phyloP scores from a whole-genome alignment of 2,888 invertebrate species.

The Elegia similella region DNA sequence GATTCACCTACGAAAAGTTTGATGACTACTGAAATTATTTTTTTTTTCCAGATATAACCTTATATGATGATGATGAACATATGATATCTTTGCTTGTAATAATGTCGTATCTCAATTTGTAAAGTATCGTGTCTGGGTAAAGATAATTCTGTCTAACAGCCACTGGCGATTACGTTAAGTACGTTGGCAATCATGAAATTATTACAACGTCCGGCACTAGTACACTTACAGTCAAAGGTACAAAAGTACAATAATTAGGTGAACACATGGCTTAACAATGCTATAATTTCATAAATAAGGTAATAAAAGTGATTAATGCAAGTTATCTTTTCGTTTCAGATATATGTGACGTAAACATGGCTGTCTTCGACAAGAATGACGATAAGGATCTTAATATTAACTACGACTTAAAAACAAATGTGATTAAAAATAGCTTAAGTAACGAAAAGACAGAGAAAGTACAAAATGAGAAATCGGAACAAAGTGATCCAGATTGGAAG shows the following conservation, averaged over 20 bases:
- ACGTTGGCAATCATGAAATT: slow-evolving; percentile 68
- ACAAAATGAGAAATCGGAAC: slow-evolving; percentile 37
- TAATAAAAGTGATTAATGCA: slow-evolving; percentile 5
- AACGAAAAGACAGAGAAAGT: slow-evolving; percentile 50
- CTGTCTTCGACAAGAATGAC: slow-evolving; percentile 55
- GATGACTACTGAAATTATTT: too few relatives aligned
- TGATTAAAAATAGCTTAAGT: slow-evolving; percentile 57
- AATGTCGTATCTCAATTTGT: neutral
- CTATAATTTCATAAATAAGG: slow-evolving; percentile 2
- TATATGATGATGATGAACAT: too few relatives aligned
- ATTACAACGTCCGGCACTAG: slow-evolving; percentile 69
- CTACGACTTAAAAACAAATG: slow-evolving; percentile 62
- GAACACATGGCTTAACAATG: slow-evolving; percentile 23
- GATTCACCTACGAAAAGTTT: too few relatives aligned
- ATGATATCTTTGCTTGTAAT: neutral
- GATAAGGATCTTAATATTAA: slow-evolving; percentile 51
- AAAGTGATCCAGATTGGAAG: slow-evolving; percentile 59
- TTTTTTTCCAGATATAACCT: too few relatives aligned
- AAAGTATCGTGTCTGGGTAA: slow-evolving; percentile 57
- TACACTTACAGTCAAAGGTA: slow-evolving; percentile 62
- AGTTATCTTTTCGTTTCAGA: slow-evolving; percentile 50
- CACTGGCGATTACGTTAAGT: slow-evolving; percentile 64
- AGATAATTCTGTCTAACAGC: slow-evolving; percentile 54
- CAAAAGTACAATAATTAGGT: slow-evolving; percentile 33
- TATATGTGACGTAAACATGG: slow-evolving; percentile 49